Conservation (phyloP, 2,797 vertebrate species). For the Periparus ater region DNA sequence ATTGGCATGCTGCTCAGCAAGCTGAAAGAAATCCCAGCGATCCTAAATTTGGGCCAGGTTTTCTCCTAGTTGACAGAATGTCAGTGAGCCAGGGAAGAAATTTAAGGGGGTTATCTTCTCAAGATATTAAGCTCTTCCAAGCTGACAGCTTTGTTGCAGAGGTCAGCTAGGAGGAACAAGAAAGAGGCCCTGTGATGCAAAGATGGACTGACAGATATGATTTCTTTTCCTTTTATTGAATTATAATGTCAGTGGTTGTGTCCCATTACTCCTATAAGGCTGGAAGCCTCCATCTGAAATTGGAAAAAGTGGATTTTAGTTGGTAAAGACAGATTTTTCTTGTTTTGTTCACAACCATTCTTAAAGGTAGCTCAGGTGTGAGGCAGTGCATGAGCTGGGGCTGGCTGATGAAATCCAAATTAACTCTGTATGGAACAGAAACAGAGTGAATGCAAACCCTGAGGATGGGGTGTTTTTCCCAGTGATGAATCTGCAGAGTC, state of each 20-base stretch:
- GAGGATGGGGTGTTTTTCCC: not conserved
- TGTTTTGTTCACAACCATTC: not conserved
- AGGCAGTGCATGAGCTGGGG: not conserved
- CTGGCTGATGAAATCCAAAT: not conserved
- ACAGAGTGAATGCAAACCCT: not conserved
- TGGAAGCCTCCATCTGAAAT: slow-evolving; percentile 8
- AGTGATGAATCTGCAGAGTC: not conserved
- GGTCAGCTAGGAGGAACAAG: slow-evolving; percentile 49
- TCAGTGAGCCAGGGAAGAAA: slow-evolving; percentile 36
- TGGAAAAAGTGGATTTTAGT: not conserved
- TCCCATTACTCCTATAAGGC: slow-evolving; percentile 5
- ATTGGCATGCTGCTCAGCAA: not conserved
- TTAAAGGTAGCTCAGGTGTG: not conserved
- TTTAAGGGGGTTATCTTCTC: slow-evolving; percentile 56
- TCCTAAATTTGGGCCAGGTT: slow-evolving; percentile 31
- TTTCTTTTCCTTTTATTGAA: slow-evolving; percentile 59
- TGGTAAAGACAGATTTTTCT: not conserved
- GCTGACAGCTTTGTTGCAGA: slow-evolving; percentile 63
- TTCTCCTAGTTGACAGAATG: slow-evolving; percentile 52
- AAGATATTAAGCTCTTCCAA: slow-evolving; percentile 49
- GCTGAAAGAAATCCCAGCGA: slow-evolving; percentile 19
- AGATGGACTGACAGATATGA: slow-evolving; percentile 64
- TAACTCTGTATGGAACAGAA: not conserved
- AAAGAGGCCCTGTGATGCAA: slow-evolving; percentile 25
- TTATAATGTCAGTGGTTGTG: slow-evolving; percentile 45